Evolutionary conservation across 1,140 invertebrate genomes (phyloP), one percentile per base, ranked within the genome.

Genomic region (Venustaconcha ellipsiformis): DNA sequence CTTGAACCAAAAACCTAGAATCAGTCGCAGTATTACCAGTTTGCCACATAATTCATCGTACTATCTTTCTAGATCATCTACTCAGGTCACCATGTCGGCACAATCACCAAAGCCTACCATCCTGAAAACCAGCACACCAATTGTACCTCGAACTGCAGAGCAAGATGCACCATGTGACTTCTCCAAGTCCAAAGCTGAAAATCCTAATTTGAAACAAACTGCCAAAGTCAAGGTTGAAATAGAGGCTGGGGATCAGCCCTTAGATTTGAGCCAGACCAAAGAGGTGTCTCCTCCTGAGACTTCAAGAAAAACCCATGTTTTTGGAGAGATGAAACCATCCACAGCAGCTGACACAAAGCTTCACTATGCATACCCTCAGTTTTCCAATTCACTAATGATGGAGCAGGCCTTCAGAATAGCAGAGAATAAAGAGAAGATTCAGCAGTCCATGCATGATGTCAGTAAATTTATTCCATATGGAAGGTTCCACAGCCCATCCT

Each of bases 271-370:
- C 23, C 66, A 79, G 57, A 71, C 78, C 20, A 84, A 81, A 71
- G 80, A 87, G 55, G 67, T 82, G 12, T 75, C 76, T 0, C 77
- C 80, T 6, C 68, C 76, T 3, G 87, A 88, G 58, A 82, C 80
- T 23, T 67, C 84, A 1, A 77, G 84, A 30, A 87, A 87, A 72
- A 88, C 86, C 18, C 86, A 88, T 68, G 79, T 88, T 15, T 88
- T 85, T 78, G 87, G 86, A 17, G 83, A 83, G 56, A 62, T 78
- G 14, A 78, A 75, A 63, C 74, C 71, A 20, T 48, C 37, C 37
- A 6, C 11, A 48, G 11, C 37, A 48, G 5, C 37, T 11, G 37
- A 63, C 64, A 72, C 70, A 30, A 48, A 70, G 20, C 70, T 66
- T 18, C 17, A 57, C 62, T 23, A 48, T 48, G 37, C 37, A 4